A percentile compares a stretch with the other conserved stretches of the same genome.
Conservation (phyloP, 2,113 vertebrate genomes). For the Sorex araneus region DNA sequence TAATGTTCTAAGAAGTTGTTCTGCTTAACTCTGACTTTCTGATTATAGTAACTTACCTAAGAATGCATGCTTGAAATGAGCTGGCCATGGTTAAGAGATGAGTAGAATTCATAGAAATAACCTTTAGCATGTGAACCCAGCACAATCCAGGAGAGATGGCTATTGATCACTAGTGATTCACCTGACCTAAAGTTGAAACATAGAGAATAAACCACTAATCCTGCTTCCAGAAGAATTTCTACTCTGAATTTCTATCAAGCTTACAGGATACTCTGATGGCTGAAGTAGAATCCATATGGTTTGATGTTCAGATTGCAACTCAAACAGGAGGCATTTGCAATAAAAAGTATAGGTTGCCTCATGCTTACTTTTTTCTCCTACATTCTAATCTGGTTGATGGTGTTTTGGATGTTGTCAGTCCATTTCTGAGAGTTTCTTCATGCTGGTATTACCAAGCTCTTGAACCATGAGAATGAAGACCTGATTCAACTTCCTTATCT, state of each 20-base stretch:
- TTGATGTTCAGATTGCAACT: background rate
- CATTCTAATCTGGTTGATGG: background rate
- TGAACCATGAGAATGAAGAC: background rate
- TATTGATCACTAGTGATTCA: background rate
- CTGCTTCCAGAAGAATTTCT: background rate
- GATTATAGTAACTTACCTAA: background rate
- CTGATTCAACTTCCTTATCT: background rate
- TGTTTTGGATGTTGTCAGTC: background rate
- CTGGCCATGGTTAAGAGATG: background rate
- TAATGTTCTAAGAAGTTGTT: background rate
- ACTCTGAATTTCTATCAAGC: background rate
- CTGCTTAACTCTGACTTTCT: background rate
- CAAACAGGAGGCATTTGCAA: too few species aligned
- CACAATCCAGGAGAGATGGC: background rate
- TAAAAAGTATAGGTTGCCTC: background rate
- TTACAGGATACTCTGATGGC: background rate
- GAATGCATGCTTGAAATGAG: background rate
- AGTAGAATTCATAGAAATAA: background rate
- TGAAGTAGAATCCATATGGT: background rate
- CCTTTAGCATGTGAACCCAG: background rate
- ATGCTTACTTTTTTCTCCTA: background rate
- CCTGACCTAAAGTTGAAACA: background rate
- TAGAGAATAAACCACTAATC: background rate
- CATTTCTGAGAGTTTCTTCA: conserved; percentile 3
- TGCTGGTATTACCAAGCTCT: background rate